A percentile compares a stretch with the other conserved stretches of the same genome.
Evolutionary conservation across 2,888 invertebrate species (phyloP).

Genomic region (Trachelus troglodyta): DNA sequence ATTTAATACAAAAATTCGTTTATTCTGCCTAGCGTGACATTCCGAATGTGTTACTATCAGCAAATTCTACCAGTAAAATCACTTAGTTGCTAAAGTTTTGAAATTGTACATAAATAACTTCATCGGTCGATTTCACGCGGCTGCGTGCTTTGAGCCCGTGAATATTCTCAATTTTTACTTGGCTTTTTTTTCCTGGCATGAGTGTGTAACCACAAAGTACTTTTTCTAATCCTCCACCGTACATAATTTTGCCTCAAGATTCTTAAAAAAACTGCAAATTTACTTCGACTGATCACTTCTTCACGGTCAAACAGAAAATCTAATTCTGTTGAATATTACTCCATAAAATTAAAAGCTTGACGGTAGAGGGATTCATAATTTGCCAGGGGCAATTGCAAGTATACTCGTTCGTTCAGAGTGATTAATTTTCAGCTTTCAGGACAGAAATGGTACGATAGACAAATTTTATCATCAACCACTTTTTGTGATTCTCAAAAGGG

Average conservation of each 20-base stretch:
- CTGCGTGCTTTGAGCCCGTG: neutral
- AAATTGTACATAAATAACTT: slow-evolving; percentile 14
- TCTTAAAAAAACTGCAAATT: no score
- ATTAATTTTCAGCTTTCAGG: slow-evolving; percentile 15
- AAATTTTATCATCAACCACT: slow-evolving; percentile 6
- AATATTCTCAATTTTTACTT: neutral
- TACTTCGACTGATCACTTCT: neutral
- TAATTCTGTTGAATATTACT: neutral
- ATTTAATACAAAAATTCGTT: slow-evolving; percentile 55
- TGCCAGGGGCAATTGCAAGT: neutral
- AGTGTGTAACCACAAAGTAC: neutral
- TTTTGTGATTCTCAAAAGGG: slow-evolving; percentile 39
- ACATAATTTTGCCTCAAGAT: neutral
- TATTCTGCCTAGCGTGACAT: slow-evolving; percentile 41
- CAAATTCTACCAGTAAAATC: slow-evolving; percentile 10
- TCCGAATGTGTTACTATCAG: slow-evolving; percentile 35
- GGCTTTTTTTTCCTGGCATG: neutral
- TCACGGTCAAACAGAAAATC: neutral
- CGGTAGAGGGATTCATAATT: neutral
- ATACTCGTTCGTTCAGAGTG: slow-evolving; percentile 9
- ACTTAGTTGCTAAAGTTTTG: slow-evolving; percentile 1
- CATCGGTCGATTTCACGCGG: neutral
- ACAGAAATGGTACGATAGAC: slow-evolving; percentile 18
- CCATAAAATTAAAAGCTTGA: neutral
- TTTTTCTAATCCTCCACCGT: neutral